Evolutionary conservation across 2,888 invertebrate genomes (phyloP).

Genomic region (Diaphora mendica): DNA sequence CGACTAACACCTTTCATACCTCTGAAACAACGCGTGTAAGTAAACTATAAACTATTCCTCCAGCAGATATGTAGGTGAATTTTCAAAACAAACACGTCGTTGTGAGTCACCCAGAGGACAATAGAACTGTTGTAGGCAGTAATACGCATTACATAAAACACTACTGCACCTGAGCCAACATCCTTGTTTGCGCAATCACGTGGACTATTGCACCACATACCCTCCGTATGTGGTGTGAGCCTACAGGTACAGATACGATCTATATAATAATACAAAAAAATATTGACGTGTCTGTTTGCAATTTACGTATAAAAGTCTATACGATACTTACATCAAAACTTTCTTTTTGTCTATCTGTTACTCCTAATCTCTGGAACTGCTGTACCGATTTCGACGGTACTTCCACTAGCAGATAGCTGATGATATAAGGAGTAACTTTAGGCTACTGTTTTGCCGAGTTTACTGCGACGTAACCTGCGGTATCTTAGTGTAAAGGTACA

Average conservation of each 20-base stretch:
- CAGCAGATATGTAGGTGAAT: constrained; percentile 27
- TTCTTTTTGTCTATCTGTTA: no score
- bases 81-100: constrained; percentile 46
- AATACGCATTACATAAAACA: constrained; percentile 59
- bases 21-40: neutral
- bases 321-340: no score
- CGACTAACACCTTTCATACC: neutral
- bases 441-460: no score
- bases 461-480: no score
- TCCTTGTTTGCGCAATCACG: constrained; percentile 72
- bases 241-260: neutral
- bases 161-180: constrained; percentile 74
- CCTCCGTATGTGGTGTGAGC: neutral
- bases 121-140: constrained; percentile 40
- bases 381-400: no score
- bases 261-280: no score
- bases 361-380: no score
- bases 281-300: no score
- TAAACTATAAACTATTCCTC: constrained; percentile 7
- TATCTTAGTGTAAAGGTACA: no score
- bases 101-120: constrained; percentile 46
- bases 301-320: no score
- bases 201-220: constrained; percentile 20
- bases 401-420: no score
- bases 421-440: no score